Percentiles rank a stretch among this genome's conserved stretches.
These are phyloP conservation scores for Drosophila fungiperda DNA, from an alignment of 2,888 invertebrate genomes.

Conservation along the genomic window DNA sequence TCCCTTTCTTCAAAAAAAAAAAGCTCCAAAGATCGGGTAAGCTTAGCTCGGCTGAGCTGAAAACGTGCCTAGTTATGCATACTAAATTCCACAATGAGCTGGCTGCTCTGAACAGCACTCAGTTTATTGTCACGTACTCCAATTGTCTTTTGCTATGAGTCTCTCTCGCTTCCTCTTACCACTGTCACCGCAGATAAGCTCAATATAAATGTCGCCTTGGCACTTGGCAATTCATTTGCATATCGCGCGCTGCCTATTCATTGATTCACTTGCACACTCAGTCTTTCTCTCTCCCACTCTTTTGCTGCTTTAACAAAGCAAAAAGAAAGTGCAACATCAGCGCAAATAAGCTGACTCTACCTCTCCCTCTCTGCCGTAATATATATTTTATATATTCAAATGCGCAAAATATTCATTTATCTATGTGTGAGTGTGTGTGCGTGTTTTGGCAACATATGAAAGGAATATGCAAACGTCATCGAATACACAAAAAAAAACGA, in stretches of 20 bases:
- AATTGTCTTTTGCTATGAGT: conserved; percentile 38
- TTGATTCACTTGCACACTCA: conserved; percentile 10
- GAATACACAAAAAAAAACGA: conserved; percentile 30
- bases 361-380: not conserved
- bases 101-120: conserved; percentile 26
- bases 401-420: conserved; percentile 71
- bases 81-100: conserved; percentile 20
- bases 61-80: conserved; percentile 25
- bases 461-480: conserved; percentile 75
- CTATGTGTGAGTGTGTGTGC: conserved; percentile 23
- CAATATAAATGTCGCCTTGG: conserved; percentile 77
- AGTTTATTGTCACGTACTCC: conserved; percentile 54
- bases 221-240: conserved; percentile 77
- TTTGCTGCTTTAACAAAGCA: conserved; percentile 48
- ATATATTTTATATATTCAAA: conserved; percentile 58
- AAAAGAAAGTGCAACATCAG: conserved; percentile 72
- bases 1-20: not conserved
- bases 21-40: conserved; percentile 16
- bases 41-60: conserved; percentile 16
- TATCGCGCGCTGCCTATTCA: conserved; percentile 38
- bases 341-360: conserved; percentile 65
- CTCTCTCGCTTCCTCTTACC: not conserved
- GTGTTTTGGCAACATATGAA: conserved; percentile 37
- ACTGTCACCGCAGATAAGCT: conserved; percentile 65
- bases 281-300: not conserved